These are phyloP conservation scores for Gavia stellata DNA, from an alignment of 2,113 vertebrate species.

Conservation along the genomic window DNA sequence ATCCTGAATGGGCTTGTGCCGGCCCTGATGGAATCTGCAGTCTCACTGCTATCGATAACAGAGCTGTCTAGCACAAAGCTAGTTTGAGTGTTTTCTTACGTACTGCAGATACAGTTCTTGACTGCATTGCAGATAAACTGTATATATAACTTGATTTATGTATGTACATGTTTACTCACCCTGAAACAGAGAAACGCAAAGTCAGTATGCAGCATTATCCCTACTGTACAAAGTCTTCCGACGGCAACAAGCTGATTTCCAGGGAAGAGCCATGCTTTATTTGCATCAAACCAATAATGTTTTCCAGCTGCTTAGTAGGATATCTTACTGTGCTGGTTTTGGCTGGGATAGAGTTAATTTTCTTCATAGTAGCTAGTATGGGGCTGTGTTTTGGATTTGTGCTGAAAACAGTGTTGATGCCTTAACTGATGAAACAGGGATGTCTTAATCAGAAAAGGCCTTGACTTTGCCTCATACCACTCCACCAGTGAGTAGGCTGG, in stretches of 20 bases:
- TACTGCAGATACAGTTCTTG: not conserved
- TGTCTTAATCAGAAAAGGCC: no score
- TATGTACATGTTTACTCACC: not conserved
- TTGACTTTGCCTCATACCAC: no score
- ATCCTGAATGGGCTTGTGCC: not conserved
- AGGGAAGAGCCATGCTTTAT: not conserved
- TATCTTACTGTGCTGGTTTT: no score
- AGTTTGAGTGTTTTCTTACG: not conserved
- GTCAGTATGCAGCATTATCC: not conserved
- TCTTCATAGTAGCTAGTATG: no score
- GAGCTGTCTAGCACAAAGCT: not conserved
- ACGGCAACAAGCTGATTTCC: not conserved
- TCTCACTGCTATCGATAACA: not conserved
- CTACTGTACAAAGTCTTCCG: not conserved
- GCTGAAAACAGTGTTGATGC: no score
- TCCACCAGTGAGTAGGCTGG: no score
- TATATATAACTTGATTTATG: not conserved
- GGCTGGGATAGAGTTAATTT: no score
- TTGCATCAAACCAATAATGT: not conserved
- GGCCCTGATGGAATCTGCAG: not conserved
- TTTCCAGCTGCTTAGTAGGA: not conserved
- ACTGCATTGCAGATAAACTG: constrained; percentile 37
- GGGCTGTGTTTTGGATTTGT: no score
- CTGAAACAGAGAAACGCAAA: not conserved
- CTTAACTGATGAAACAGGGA: no score